Base-by-base conservation (phyloP, 2,797 vertebrate genomes). In the Falco columbarius region DNA sequence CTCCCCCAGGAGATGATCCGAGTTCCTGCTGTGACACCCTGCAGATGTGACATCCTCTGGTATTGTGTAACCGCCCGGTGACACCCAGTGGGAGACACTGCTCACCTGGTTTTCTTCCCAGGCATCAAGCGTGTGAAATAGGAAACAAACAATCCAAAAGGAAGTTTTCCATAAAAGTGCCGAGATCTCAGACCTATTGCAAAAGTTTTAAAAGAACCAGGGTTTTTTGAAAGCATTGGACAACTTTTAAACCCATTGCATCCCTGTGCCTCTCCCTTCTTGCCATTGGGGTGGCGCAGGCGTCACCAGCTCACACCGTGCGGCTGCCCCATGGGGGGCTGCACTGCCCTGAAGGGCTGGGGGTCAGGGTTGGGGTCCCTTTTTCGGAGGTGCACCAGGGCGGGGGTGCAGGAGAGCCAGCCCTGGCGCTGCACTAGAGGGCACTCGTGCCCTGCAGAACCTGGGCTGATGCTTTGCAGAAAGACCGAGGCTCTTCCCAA, bases 371-470 rank as follows among this genome's bases (percentile, higher is more conserved):
- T 27, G 71, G 55, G 62, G 27, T 24, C 27, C 7, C 8, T 30
- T 58, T 26, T 4, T 8, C 67, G 9, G 89, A 27, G 29, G 10
- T 4, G 32, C 38, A 1, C 34, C 6, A 6, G 40, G 63, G 32
- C 5, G 8, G 36, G 67, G 36, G 46, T 29, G 58, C 38, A 49
- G 77, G 54, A 61, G 46, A 67, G 46, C 2, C 3, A 54, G 90
- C 81, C 8, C 47, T 6, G 72, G 54, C 29, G 56, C 70, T 47
- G 85, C 97, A 93, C 95, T 95, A 96, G 95, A 95, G 91, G 95
- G 90, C 95, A 93, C 95, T 91, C 34, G 67, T 87, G 94, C 63
- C 88, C 58, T 58, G 79, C 91, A 9, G 5, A 95, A 80, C 14
- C 17, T 6, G n/a, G 1, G 15, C 46, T 7, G 55, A 5, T 20